Base-by-base conservation (phyloP, 2,888 invertebrate species). In the Cecidostiba fungosa region DNA sequence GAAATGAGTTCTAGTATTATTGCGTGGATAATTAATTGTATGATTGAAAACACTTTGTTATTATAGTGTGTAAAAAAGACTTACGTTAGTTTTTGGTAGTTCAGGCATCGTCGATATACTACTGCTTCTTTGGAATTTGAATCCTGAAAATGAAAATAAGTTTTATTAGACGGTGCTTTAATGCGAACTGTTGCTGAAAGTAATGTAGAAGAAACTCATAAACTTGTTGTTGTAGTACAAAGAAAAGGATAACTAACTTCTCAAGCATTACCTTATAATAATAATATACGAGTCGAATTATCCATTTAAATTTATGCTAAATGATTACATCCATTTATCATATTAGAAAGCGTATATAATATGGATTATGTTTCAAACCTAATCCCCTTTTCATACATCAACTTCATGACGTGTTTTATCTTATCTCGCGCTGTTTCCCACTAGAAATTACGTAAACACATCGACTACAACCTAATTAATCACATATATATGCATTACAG, bases 261-360 rank as follows among this genome's bases (percentile, higher is more conserved):
- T 62, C n/a, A 0, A 62, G 23, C 19, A 12, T 62, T 23, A 62
- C 23, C 10, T 23, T 10, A 62, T 62, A 62, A 62, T 23, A 16
- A 50, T 50, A 0, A 12, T 8, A 39, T 6, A 6, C 54, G 54
- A n/a, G 19, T 23, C 36, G 4, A 62, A 54, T 76, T 54, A 43
- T 77, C 19, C 32, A 77, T 77, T 62, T 14, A 39, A 23, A 39
- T 77, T 39, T 19, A 77, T 26, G 26, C 43, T 29, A 36, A 36
- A 36, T 77, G 59, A 77, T 77, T 62, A 77, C 29, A 39, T 23
- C 26, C 59, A 77, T 77, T 36, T 39, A 77, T 77, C 59, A 62
- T 10, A 77, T 23, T 59, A 77, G 39, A 77, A 77, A 77, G 77
- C 36, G 62, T 14, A 4, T 14, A 47, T 76, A 39, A 26, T 26